Base-by-base conservation (phyloP, 2,113 vertebrate species). In the Hyaena hyaena region DNA sequence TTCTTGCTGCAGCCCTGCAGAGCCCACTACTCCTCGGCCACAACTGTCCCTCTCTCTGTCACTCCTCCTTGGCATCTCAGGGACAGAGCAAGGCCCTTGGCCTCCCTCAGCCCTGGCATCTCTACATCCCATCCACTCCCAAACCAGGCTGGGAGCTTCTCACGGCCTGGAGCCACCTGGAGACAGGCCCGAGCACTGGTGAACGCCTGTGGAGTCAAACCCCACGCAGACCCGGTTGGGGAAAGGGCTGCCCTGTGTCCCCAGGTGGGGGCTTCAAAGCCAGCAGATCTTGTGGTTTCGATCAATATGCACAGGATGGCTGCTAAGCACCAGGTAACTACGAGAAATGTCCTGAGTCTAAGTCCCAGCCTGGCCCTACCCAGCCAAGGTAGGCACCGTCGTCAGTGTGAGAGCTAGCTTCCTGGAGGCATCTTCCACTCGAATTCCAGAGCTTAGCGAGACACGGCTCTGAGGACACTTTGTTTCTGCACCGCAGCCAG, bases 301-400 rank as follows among this genome's bases (percentile, higher is more conserved):
- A 43, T 77, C 2, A 1, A 24, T 24, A 68, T 2, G 10, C 6
- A 21, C 5, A 48, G 21, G 17, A 4, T 6, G n/a, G 65, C 76
- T 31, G 24, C 16, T 16, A 33, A 39, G 69, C 24, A 65, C 21
- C 58, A 58, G 23, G 23, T 24, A 58, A 68, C 35, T 61, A 23
- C 2, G 55, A 65, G 45, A 74, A 4, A 55, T 0, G 28, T 9
- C 76, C 31, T 1, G 2, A 50, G 43, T n/a, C 31, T 1, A 1
- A 50, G 43, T n/a, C 21, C 35, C 45, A 43, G 14, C 43, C 45
- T 74, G 9, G 23, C 79, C 71, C 11, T 16, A 10, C 45, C 65
- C 26, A 50, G 53, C 65, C 85, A 35, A 53, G 7, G 43, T 43
- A 45, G 26, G 31, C 8, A 15, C 10, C 58, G 26, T 61, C 19